Evolutionary conservation across 2,888 invertebrate species (phyloP).

Genomic region (Sinopyrophorus schimmeli): DNA sequence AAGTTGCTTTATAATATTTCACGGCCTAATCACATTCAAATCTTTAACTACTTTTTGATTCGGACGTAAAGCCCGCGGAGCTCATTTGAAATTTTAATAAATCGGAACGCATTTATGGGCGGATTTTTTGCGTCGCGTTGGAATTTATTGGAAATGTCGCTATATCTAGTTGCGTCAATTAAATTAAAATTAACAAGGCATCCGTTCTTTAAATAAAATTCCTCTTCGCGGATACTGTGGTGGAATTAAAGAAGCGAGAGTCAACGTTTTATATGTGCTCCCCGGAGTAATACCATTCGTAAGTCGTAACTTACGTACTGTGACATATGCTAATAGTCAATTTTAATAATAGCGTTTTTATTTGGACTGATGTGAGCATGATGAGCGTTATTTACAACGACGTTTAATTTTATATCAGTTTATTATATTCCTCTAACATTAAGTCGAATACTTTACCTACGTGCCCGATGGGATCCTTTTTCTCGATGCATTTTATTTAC

Average conservation of each 20-base stretch:
- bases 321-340: slow-evolving; percentile 43
- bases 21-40: background rate
- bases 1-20: background rate
- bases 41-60: too few relatives aligned
- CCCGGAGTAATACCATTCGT: slow-evolving; percentile 16
- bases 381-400: slow-evolving; percentile 34
- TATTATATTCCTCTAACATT: slow-evolving; percentile 17
- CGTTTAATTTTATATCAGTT: slow-evolving; percentile 28
- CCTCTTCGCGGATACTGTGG: slow-evolving; percentile 2
- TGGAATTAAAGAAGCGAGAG: too few relatives aligned
- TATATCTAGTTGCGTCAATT: too few relatives aligned
- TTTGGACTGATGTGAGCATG: slow-evolving; percentile 35
- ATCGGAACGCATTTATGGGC: too few relatives aligned
- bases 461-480: too few relatives aligned
- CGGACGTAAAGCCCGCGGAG: too few relatives aligned
- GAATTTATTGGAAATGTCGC: background rate
- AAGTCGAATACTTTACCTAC: slow-evolving; percentile 12
- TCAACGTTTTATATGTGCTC: too few relatives aligned
- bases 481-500: too few relatives aligned
- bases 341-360: slow-evolving; percentile 41
- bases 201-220: slow-evolving; percentile 5
- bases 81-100: too few relatives aligned
- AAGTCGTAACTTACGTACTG: slow-evolving; percentile 24
- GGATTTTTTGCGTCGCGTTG: background rate
- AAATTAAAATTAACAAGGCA: too few relatives aligned